Percentiles rank a stretch among this genome's conserved stretches.
Evolutionary conservation across 2,888 invertebrate genomes (phyloP).

Genomic region (Scelioninae gen. 2): DNA sequence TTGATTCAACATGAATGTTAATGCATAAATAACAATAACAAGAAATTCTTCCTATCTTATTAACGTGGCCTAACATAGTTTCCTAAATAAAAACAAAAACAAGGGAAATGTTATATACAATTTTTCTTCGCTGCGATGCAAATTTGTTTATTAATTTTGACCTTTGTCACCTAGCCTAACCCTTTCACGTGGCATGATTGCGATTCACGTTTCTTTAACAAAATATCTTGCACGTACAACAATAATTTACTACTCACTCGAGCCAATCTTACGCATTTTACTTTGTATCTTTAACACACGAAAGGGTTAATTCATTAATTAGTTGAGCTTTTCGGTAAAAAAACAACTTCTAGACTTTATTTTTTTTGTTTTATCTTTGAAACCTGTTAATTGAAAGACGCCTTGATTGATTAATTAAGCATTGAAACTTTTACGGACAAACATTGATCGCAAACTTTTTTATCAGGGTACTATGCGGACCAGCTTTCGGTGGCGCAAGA

Average conservation of each 20-base stretch:
- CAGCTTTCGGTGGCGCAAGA: slow-evolving; percentile 87
- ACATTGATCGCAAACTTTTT: too few relatives aligned
- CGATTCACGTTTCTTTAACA: slow-evolving; percentile 14
- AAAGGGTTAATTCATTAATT: slow-evolving; percentile 40
- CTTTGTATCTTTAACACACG: slow-evolving; percentile 6
- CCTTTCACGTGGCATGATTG: slow-evolving; percentile 36
- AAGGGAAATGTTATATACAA: too few relatives aligned
- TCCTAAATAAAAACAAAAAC: too few relatives aligned
- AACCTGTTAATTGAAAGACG: background rate
- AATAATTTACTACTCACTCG: slow-evolving; percentile 30
- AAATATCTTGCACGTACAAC: slow-evolving; percentile 31
- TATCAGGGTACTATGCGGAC: slow-evolving; percentile 88
- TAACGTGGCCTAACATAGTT: too few relatives aligned
- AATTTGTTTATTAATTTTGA: slow-evolving; percentile 13
- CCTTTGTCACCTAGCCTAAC: slow-evolving; percentile 37
- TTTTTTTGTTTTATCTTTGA: too few relatives aligned
- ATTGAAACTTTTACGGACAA: too few relatives aligned
- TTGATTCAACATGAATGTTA: too few relatives aligned
- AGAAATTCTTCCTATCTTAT: too few relatives aligned
- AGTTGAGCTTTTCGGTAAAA: too few relatives aligned
- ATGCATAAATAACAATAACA: too few relatives aligned
- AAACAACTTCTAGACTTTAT: too few relatives aligned
- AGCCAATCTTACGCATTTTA: slow-evolving; percentile 13
- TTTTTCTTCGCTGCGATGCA: background rate
- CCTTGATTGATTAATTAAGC: too few relatives aligned